Evolutionary conservation across 2,888 invertebrate genomes (phyloP).

Genomic region (Trichogramma dendrolimi): DNA sequence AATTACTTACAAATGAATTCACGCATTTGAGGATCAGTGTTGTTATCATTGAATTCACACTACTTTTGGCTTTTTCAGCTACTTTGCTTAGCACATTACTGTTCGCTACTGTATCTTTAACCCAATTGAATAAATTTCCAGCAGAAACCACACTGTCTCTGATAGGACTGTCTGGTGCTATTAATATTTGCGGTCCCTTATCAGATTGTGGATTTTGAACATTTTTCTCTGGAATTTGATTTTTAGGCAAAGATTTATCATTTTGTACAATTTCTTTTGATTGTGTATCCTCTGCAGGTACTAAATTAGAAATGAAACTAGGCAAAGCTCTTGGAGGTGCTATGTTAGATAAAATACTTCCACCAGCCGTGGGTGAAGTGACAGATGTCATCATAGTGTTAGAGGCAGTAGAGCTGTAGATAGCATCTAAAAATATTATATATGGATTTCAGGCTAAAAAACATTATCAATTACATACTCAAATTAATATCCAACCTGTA

Average conservation of each 20-base stretch:
- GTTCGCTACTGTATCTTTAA: constrained; percentile 65
- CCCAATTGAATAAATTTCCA: constrained; percentile 63
- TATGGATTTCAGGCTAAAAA: background rate
- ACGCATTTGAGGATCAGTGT: constrained; percentile 85
- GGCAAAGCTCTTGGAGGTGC: constrained; percentile 67
- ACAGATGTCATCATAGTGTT: constrained; percentile 4
- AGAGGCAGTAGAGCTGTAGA: background rate
- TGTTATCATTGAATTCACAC: constrained; percentile 80
- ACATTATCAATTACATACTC: background rate
- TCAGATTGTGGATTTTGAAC: constrained; percentile 22
- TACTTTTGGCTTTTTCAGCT: constrained; percentile 73
- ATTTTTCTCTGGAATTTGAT: constrained; percentile 7
- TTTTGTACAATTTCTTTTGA: constrained; percentile 23
- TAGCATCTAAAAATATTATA: constrained; percentile 42
- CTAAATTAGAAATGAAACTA: constrained; percentile 59
- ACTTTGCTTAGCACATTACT: constrained; percentile 64
- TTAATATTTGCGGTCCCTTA: constrained; percentile 18
- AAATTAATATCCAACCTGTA: constrained; percentile 38
- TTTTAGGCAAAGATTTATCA: constrained; percentile 1
- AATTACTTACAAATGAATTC: constrained; percentile 72
- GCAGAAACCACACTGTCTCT: constrained; percentile 50
- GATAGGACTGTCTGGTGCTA: constrained; percentile 23
- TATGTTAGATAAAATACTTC: constrained; percentile 65
- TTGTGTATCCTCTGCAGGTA: constrained; percentile 17
- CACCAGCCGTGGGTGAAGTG: constrained; percentile 46